Percentiles rank a stretch among this genome's conserved stretches.
These are phyloP conservation scores for Lumbricus terrestris DNA, from an alignment of 2,888 invertebrate species.

Conservation along the genomic window DNA sequence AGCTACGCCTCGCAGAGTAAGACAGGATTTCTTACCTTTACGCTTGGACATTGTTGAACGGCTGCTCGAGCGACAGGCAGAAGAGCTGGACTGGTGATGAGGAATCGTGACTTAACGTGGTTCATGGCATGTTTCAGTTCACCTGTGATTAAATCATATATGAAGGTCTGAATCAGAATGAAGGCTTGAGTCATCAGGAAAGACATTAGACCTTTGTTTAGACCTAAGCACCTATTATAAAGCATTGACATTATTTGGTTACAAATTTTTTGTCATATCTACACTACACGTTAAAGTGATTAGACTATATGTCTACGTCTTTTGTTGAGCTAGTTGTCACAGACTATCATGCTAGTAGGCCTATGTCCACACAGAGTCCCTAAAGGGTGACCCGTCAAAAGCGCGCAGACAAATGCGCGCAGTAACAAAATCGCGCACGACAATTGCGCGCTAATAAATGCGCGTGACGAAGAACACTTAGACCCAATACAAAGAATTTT, in stretches of 20 bases:
- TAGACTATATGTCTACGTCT: neutral
- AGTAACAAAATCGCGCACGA: too few relatives aligned
- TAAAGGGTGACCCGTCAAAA: too few relatives aligned
- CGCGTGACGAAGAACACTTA: too few relatives aligned
- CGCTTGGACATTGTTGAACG: neutral
- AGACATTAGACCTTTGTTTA: slow-evolving; percentile 63
- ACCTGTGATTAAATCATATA: slow-evolving; percentile 55
- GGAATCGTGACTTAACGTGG: neutral
- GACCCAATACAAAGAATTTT: too few relatives aligned
- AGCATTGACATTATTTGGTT: neutral
- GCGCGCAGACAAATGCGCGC: too few relatives aligned
- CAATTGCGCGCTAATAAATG: too few relatives aligned
- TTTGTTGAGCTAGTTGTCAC: neutral
- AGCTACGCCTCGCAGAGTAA: neutral
- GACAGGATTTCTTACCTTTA: neutral
- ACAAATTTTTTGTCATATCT: neutral
- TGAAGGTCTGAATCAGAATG: neutral
- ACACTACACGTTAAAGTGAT: neutral
- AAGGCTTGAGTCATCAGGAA: neutral
- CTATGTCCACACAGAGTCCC: too few relatives aligned
- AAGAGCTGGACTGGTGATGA: neutral
- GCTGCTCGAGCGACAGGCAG: neutral
- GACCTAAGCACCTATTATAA: neutral
- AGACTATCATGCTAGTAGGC: too few relatives aligned
- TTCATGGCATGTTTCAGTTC: neutral